phyloP scores from a whole-genome alignment of 37 sponge, comb jelly and placozoan genomes.

The Agelas oroides region DNA sequence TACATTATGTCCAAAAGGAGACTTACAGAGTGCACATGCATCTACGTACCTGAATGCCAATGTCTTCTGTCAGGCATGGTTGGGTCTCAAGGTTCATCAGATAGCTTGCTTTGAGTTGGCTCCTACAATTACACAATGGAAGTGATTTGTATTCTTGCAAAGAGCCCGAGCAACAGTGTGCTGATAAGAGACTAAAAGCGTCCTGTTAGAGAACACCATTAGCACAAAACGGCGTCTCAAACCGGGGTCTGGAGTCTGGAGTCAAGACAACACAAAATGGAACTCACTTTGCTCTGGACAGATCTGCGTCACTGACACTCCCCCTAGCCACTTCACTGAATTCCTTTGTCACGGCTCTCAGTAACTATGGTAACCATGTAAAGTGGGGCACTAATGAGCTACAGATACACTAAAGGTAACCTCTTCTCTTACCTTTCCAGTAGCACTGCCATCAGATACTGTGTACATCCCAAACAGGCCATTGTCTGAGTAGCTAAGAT shows the following conservation, averaged over 20 bases:
- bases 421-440: constrained; percentile 56
- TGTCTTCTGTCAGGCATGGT: constrained; percentile 27
- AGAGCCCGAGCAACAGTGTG: neutral
- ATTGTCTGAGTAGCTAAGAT: constrained; percentile 78
- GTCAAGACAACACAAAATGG: neutral
- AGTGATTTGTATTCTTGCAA: neutral
- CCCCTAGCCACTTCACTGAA: constrained; percentile 72
- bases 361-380: constrained; percentile 38
- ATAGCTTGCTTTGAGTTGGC: constrained; percentile 72
- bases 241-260: no score
- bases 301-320: constrained; percentile 50
- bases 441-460: constrained; percentile 20
- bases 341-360: constrained; percentile 67
- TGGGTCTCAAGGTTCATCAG: constrained; percentile 65
- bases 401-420: neutral
- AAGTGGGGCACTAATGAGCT: neutral
- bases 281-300: constrained; percentile 75
- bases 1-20: no score
- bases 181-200: no score
- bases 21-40: neutral
- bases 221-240: no score
- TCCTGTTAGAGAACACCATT: no score
- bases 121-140: constrained; percentile 40
- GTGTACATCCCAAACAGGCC: constrained; percentile 82
- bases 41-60: constrained; percentile 60